These are phyloP conservation scores for human (Homo sapiens) DNA, from an alignment of 2,113 vertebrate genomes.

Conservation along the genomic window GRCh38 chr7:94942001-94942500, in stretches of 20 bases:
- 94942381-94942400: constrained; percentile 13
- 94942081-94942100: too few species aligned
- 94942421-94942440: neutral
- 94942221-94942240: neutral
- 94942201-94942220: neutral
- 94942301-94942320: neutral
- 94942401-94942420: neutral
- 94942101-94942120: neutral
- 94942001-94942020: neutral
- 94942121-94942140: neutral
- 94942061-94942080: too few species aligned
- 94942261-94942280: neutral
- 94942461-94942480: neutral
- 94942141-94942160: neutral
- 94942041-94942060: neutral
- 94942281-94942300: neutral
- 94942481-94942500: neutral
- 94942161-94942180: neutral
- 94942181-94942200: neutral
- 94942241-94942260: neutral
- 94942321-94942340: neutral
- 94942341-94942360: neutral
- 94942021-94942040: neutral
- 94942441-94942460: constrained; percentile 5
- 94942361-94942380: neutral